Evolutionary conservation across 2,797 vertebrate species (phyloP).

Genomic region (Hydrocynus forskahlii): DNA sequence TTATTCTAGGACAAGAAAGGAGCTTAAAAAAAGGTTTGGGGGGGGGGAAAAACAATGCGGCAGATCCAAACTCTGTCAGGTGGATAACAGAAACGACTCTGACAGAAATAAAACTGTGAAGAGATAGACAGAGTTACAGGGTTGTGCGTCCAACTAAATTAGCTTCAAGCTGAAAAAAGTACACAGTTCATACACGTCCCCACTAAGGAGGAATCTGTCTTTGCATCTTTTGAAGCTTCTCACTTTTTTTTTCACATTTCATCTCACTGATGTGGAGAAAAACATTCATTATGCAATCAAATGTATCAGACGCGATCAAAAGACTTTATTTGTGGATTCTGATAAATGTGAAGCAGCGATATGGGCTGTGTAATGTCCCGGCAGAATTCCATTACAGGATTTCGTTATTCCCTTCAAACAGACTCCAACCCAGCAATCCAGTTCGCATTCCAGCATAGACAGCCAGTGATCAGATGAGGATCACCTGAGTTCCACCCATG

Average conservation of each 20-base stretch:
- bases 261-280: neutral
- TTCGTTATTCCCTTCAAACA: no score
- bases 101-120: slow-evolving; percentile 27
- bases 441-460: no score
- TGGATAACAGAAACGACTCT: slow-evolving; percentile 8
- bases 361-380: no score
- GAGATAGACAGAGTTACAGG: neutral
- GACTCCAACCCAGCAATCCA: no score
- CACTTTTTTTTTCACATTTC: neutral
- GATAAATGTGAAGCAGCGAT: neutral
- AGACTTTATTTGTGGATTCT: neutral
- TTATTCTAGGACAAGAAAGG: slow-evolving; percentile 29
- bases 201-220: neutral
- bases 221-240: neutral
- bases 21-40: neutral
- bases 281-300: slow-evolving; percentile 1
- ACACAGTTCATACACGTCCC: neutral
- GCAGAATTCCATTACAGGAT: no score
- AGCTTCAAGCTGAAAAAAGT: slow-evolving; percentile 20
- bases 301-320: slow-evolving; percentile 5
- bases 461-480: no score
- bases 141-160: slow-evolving; percentile 41
- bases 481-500: no score
- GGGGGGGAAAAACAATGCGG: neutral
- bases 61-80: slow-evolving; percentile 9